Evolutionary conservation across 1,140 invertebrate genomes (phyloP).

Genomic region (Zaprionus nigranus): DNA sequence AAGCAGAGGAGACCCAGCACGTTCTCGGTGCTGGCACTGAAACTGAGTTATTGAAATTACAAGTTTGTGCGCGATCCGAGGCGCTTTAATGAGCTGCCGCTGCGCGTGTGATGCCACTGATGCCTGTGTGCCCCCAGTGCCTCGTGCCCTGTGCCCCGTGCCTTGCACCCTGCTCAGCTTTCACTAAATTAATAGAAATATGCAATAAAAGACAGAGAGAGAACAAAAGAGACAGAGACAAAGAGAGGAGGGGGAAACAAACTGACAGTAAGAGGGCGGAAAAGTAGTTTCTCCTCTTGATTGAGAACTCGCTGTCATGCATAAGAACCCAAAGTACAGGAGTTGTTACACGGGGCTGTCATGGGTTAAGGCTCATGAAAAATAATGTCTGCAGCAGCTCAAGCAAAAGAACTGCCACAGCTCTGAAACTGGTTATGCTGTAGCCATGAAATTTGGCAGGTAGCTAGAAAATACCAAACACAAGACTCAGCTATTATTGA

Average conservation of each 20-base stretch:
- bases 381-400: not conserved
- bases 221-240: not conserved
- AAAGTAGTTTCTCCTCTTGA: slow-evolving; percentile 1
- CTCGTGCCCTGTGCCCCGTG: not conserved
- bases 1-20: slow-evolving; percentile 5
- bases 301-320: slow-evolving; percentile 3
- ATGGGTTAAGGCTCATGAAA: not conserved
- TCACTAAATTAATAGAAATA: slow-evolving; percentile 63
- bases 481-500: not conserved
- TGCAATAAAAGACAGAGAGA: slow-evolving; percentile 22
- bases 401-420: too few species aligned
- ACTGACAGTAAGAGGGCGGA: not conserved
- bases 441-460: not conserved
- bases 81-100: slow-evolving; percentile 63
- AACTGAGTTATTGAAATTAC: slow-evolving; percentile 73
- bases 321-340: not conserved
- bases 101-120: not conserved
- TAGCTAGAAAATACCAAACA: not conserved
- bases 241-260: too few species aligned
- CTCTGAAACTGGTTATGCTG: not conserved
- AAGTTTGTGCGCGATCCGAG: slow-evolving; percentile 32
- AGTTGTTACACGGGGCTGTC: not conserved
- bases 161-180: slow-evolving; percentile 28
- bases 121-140: not conserved
- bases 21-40: slow-evolving; percentile 25